phyloP scores from a whole-genome alignment of 2,797 vertebrate species.

The Neostethus bicornis region DNA sequence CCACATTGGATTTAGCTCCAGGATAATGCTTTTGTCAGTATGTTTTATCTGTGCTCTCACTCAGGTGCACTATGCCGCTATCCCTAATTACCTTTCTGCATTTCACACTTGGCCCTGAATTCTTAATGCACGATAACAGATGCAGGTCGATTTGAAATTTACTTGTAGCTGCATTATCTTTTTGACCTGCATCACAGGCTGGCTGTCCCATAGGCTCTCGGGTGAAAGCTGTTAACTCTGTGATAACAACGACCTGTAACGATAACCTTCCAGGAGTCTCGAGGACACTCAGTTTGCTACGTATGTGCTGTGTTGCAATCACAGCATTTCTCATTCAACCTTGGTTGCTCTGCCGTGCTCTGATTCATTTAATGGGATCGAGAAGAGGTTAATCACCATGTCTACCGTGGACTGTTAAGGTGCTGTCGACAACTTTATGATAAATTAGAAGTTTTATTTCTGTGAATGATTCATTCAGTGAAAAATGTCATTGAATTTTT shows the following conservation, averaged over 20 bases:
- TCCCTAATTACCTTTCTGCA: constrained; percentile 73
- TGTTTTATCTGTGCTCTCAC: constrained; percentile 77
- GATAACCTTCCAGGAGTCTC: constrained; percentile 76
- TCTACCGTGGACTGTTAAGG: constrained; percentile 60
- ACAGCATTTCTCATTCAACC: constrained; percentile 73
- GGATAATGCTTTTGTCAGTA: constrained; percentile 76
- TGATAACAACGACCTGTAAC: constrained; percentile 76
- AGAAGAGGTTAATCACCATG: constrained; percentile 76
- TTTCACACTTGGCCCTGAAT: constrained; percentile 73
- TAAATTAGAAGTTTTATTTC: constrained; percentile 43
- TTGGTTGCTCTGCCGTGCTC: constrained; percentile 67
- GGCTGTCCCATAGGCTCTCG: constrained; percentile 64
- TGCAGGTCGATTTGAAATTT: constrained; percentile 75
- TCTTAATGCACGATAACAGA: constrained; percentile 71
- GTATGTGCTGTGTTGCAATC: constrained; percentile 63
- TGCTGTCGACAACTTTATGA: constrained; percentile 54
- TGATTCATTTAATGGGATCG: constrained; percentile 76
- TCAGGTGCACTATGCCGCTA: constrained; percentile 68
- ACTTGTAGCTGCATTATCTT: constrained; percentile 68
- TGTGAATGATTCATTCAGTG: constrained; percentile 37
- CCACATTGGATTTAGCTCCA: constrained; percentile 71
- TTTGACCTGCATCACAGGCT: constrained; percentile 69
- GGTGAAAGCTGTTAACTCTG: constrained; percentile 77
- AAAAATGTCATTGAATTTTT: constrained; percentile 18
- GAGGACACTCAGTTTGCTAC: constrained; percentile 73